Base-by-base conservation (phyloP, 1,140 invertebrate genomes). In the Papilio glaucus region DNA sequence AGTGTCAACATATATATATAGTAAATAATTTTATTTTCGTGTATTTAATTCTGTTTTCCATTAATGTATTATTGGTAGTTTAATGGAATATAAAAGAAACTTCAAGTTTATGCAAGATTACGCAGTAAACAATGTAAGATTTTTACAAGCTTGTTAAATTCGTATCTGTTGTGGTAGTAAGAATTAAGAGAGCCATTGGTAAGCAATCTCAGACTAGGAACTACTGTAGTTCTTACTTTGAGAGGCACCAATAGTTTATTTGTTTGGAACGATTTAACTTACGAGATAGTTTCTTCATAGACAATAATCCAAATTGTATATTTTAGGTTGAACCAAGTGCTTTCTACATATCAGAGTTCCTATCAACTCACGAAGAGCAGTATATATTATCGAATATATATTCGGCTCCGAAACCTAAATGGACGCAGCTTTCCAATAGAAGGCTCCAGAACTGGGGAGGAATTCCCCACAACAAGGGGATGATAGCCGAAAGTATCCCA, bases 361-460 rank as follows among this genome's bases (percentile, higher is more conserved):
- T 69, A 53, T 53, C 42, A 37, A n/a, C 13, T 33, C 53, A 15
- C n/a, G 67, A 69, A 69, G 67, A 69, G 33, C 41, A 53, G 12
- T 37, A 18, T 53, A 69, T 69, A 15, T 69, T 69, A 69, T 94
- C 95, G 60, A 94, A 95, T 74, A 95, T 99, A 37, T 69, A 69
- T 37, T 69, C 67, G 21, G n/a, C 67, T 24, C 98, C 99, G 7
- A 97, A 98, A 88, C 98, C 98, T 39, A 99, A 99, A 92, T 99
- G 99, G 99, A 98, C 97, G 4, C 97, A 98, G 86, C 94, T 99
- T 33, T 96, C 96, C 21, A 69, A 69, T 88, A 94, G 99, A 75
- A 94, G 98, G 78, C 93, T 99, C 10, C 98, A 99, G 92, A 99
- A 99, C 91, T 99, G 98, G 96, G 99, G 99, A 82, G 98, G 98